phyloP scores from a whole-genome alignment of 1,140 invertebrate species.

The Drusus annulatus region DNA sequence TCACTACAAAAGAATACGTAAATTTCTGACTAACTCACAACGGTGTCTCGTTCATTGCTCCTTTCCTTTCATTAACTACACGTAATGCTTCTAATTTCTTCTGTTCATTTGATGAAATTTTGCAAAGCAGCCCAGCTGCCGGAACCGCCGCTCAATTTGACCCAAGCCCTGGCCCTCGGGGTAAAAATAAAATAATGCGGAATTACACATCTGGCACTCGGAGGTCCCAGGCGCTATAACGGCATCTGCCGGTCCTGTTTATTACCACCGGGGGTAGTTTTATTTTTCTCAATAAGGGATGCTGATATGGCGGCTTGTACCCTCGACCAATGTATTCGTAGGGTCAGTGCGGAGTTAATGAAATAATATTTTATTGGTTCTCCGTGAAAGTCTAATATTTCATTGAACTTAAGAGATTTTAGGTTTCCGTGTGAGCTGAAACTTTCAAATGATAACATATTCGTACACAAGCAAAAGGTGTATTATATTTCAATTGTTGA shows the following conservation, averaged over 20 bases:
- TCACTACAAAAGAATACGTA: no score
- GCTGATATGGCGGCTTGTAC: not conserved
- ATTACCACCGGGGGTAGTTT: conserved; percentile 4
- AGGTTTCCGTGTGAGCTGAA: not conserved
- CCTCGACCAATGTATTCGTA: not conserved
- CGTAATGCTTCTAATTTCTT: not conserved
- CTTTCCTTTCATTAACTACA: no score
- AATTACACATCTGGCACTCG: conserved; percentile 21
- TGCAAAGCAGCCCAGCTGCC: not conserved
- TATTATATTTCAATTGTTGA: no score
- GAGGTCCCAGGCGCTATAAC: not conserved
- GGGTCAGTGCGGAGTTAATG: not conserved
- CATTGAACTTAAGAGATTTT: not conserved
- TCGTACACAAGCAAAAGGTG: no score
- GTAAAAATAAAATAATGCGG: conserved; percentile 25
- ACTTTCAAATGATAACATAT: no score
- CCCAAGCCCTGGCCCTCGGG: not conserved
- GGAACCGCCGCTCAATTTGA: conserved; percentile 23
- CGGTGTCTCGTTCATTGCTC: no score
- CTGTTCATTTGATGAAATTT: conserved; percentile 2
- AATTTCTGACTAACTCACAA: not conserved
- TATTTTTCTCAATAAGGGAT: not conserved
- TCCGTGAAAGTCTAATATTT: not conserved
- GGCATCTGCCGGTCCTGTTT: conserved; percentile 27
- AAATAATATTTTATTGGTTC: not conserved